Evolutionary conservation across 2,888 invertebrate genomes (phyloP), one percentile per base, ranked within the genome.

Genomic region (Sarcophaga subvicina): DNA sequence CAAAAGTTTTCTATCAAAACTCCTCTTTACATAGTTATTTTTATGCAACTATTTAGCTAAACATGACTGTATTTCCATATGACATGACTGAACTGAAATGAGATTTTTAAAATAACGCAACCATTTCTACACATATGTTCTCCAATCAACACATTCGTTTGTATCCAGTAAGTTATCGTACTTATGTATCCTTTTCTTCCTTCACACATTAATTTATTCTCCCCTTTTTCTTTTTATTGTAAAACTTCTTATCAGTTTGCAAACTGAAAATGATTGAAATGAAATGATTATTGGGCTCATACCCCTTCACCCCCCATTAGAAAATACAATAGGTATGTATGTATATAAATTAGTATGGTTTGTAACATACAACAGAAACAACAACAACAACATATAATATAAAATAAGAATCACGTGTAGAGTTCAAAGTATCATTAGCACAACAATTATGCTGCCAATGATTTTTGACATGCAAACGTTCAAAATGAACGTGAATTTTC

Each of bases 401-500:
- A 45, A 17, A 73, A 69, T 17, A 27, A 22, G 62, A 12, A 66
- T 54, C 22, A 47, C 49, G 72, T 27, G 64, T 59, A 45, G 64
- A 67, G 45, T 66, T 71, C 11, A 77, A 77, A 78, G 62, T 81
- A 87, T 78, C 77, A 78, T 82, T 82, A 71, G 67, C 83, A 72
- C 69, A 80, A 63, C 80, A 72, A 87, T 88, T 90, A 91, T 90
- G 89, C 88, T 90, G 89, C 88, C 90, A 91, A 90, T 90, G 91
- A 91, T 91, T 90, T 88, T 89, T 89, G 90, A 90, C 91, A 91
- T 91, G 91, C 91, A 90, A 91, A 89, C 89, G 14, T 49, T 49
- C 4, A 14, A 49, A 88, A 89, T 89, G 89, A 89, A 86, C 87
- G 89, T 14, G 49, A 1, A 14, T 49, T 14, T 72, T 80, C 90